Evolutionary conservation across 2,888 invertebrate species (phyloP).

Genomic region (Slavum lentiscoides): DNA sequence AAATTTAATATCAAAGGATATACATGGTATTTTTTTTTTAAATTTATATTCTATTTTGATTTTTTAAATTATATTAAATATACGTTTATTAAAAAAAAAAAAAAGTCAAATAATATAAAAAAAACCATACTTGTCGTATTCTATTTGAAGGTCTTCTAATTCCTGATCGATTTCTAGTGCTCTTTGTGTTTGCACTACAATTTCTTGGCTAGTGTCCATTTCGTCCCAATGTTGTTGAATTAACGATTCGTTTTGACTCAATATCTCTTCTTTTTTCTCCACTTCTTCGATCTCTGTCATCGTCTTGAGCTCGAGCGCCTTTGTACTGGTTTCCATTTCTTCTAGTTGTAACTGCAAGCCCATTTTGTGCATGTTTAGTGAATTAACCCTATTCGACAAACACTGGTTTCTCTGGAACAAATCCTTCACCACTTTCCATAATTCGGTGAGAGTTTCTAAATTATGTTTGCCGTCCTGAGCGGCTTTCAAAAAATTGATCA

Average conservation of each 20-base stretch:
- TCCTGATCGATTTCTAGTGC: conserved; percentile 37
- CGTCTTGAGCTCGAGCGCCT: background rate
- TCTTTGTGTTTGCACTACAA: conserved; percentile 24
- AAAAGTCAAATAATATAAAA: background rate
- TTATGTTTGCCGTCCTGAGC: background rate
- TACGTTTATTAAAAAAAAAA: background rate
- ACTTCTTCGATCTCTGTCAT: conserved; percentile 20
- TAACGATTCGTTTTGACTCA: conserved; percentile 33
- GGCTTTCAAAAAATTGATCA: background rate
- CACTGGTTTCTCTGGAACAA: conserved; percentile 21
- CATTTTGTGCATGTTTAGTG: conserved; percentile 42
- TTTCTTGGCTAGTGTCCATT: conserved; percentile 36
- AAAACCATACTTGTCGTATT: conserved; percentile 26
- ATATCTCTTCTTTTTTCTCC: conserved; percentile 20
- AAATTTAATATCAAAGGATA: no score
- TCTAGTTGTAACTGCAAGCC: conserved; percentile 33
- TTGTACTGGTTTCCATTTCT: conserved; percentile 28
- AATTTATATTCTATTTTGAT: background rate
- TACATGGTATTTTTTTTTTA: no score
- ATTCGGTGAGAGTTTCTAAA: background rate
- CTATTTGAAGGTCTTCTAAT: conserved; percentile 36
- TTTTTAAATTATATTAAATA: background rate
- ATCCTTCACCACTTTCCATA: conserved; percentile 9
- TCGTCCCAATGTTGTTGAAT: conserved; percentile 46
- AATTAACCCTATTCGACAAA: conserved; percentile 17